Percentiles rank a stretch among this genome's conserved stretches.
Evolutionary conservation across 2,113 vertebrate species (phyloP).

Genomic region (Ciconia stormi): DNA sequence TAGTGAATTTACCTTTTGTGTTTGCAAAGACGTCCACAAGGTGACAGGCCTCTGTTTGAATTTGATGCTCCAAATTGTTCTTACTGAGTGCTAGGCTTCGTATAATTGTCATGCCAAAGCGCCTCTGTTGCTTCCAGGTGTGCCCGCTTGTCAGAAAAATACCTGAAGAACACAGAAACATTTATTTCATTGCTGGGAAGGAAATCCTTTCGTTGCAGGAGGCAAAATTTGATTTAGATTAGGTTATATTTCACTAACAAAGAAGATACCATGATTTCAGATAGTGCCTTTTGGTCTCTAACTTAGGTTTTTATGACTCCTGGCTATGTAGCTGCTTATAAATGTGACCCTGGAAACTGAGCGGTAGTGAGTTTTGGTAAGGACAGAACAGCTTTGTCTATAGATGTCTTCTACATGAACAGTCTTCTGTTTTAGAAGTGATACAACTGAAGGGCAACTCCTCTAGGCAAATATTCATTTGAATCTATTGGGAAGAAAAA

Average conservation of each 20-base stretch:
- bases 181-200: neutral
- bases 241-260: neutral
- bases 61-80: slow-evolving; percentile 47
- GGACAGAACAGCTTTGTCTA: neutral
- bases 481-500: neutral
- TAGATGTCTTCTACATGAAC: neutral
- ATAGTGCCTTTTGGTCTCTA: neutral
- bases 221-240: neutral
- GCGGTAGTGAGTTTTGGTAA: neutral
- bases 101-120: slow-evolving; percentile 57
- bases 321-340: neutral
- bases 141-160: slow-evolving; percentile 70
- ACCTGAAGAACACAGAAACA: slow-evolving; percentile 11
- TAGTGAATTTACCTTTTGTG: slow-evolving; percentile 50
- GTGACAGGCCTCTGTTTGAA: slow-evolving; percentile 54
- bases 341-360: neutral
- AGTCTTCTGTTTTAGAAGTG: neutral
- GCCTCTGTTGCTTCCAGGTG: slow-evolving; percentile 69
- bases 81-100: slow-evolving; percentile 44
- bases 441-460: neutral
- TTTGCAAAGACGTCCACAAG: slow-evolving; percentile 50
- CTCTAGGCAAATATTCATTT: neutral
- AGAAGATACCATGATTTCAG: neutral
- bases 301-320: neutral
- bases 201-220: neutral